Evolutionary conservation across 2,888 invertebrate species (phyloP).

Genomic region (Nomada goodeniana): DNA sequence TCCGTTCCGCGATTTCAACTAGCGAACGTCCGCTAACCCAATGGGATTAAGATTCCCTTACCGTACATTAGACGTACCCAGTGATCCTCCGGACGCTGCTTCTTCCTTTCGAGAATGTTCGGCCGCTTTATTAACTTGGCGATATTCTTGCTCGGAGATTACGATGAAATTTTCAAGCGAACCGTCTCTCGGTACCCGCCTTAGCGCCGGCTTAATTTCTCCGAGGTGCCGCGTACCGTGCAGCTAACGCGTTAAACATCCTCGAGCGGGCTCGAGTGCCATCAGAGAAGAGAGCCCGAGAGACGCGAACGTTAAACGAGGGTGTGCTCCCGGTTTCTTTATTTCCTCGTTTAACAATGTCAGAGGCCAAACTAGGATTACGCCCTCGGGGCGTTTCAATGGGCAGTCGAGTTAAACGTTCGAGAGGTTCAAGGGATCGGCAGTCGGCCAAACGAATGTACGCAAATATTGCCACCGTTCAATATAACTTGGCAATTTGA

Average conservation of each 20-base stretch:
- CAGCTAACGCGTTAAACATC: background rate
- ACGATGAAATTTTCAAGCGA: slow-evolving; percentile 68
- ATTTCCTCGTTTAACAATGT: too few species aligned
- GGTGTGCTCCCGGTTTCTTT: too few species aligned
- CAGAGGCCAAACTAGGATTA: too few species aligned
- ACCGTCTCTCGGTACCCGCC: slow-evolving; percentile 17
- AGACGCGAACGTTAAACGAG: background rate
- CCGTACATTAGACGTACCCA: slow-evolving; percentile 68
- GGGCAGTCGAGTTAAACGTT: too few species aligned
- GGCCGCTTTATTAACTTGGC: slow-evolving; percentile 68
- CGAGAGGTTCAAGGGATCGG: too few species aligned
- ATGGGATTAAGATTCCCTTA: slow-evolving; percentile 78
- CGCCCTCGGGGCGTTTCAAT: too few species aligned
- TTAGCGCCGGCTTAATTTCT: slow-evolving; percentile 27
- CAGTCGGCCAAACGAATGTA: background rate
- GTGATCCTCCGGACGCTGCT: slow-evolving; percentile 62
- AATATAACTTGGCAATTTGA: slow-evolving; percentile 14
- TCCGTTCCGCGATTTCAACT: background rate
- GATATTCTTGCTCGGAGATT: slow-evolving; percentile 68
- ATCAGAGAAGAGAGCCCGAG: background rate
- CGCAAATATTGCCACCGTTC: background rate
- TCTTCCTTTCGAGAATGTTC: slow-evolving; percentile 51
- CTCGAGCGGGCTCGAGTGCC: background rate
- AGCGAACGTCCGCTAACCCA: slow-evolving; percentile 31
- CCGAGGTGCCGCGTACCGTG: background rate